Base-by-base conservation (phyloP, 2,888 invertebrate species). In the Abrostola tripartita region DNA sequence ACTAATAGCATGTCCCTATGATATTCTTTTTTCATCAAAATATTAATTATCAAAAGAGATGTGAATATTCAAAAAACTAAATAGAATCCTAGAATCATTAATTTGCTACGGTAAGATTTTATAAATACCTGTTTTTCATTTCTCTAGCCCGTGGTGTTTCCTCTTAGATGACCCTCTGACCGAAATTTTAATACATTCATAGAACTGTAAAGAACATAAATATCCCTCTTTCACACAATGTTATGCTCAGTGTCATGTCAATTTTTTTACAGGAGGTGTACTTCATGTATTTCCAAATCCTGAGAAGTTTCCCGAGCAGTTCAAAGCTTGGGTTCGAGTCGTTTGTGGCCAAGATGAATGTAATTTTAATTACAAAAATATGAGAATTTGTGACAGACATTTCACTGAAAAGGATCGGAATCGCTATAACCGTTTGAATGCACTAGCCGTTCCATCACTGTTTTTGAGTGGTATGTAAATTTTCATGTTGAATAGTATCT, bases 401-500 rank as follows among this genome's bases (percentile, higher is more conserved):
- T 59, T 59, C 42, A 59, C 59, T 10, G 52, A 47, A 42, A 12
- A 14, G 41, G 59, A 59, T 37, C 51, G 50, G 14, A 61, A 61
- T 54, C 61, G 61, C 41, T 50, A 54, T 47, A 61, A 54, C 54
- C 54, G 61, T 35, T 53, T 61, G n/a, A 61, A 52, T 55, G 56
- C 51, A 11, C 55, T 55, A 52, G 55, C 55, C 37, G 55, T 56
- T 37, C 61, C 61, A 42, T 61, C 61, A 51, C 52, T 61, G 12
- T 61, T 53, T 53, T n/a, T 61, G 41, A 53, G 9, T 53, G 53
- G 61, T 61, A 61, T 51, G 58, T 58, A 51, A 11, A 47, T 55
- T 47, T 12, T 12, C 10, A 12, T 57, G 10, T 50, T 40, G 8
- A 40, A 6, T 40, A 40, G 38, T 40, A 40, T 40, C 10, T n/a